These are phyloP conservation scores for Drosophila paramelanica DNA, from an alignment of 2,888 invertebrate genomes.

Conservation along the genomic window DNA sequence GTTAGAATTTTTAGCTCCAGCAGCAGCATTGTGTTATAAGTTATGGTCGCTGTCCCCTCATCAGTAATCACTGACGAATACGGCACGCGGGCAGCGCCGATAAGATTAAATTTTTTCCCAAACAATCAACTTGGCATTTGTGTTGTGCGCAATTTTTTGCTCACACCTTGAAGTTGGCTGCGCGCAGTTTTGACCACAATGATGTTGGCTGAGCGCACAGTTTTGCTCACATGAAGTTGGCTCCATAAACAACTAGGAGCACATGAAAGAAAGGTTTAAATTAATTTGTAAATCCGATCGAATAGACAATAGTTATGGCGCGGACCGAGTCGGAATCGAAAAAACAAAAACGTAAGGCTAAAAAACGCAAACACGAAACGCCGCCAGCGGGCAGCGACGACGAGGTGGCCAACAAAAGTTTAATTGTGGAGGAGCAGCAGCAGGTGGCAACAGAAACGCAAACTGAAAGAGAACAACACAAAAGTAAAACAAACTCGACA, in stretches of 20 bases:
- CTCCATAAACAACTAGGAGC: conserved; percentile 31
- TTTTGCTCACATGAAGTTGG: conserved; percentile 13
- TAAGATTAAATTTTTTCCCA: conserved; percentile 44
- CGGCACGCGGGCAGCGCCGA: conserved; percentile 24
- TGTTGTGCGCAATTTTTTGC: conserved; percentile 6
- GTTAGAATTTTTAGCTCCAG: conserved; percentile 87
- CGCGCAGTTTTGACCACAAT: conserved; percentile 3
- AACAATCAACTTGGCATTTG: conserved; percentile 40
- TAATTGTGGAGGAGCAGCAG: conserved; percentile 70
- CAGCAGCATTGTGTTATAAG: conserved; percentile 75
- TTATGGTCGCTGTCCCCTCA: conserved; percentile 21
- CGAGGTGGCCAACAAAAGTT: conserved; percentile 79
- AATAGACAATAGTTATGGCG: conserved; percentile 47
- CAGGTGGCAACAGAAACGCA: conserved; percentile 21
- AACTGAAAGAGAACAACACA: conserved; percentile 5
- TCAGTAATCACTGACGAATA: conserved; percentile 36
- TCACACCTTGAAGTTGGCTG: conserved; percentile 28
- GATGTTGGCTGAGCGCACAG: conserved; percentile 7
- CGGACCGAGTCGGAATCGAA: conserved; percentile 66
- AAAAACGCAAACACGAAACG: conserved; percentile 69
- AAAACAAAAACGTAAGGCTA: conserved; percentile 66
- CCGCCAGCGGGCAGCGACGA: conserved; percentile 66
- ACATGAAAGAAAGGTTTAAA: conserved; percentile 45
- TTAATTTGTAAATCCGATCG: conserved; percentile 2
- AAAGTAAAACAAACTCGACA: conserved; percentile 11